Base-by-base conservation (phyloP, 2,888 invertebrate genomes). In the Caenorhabditis angaria region DNA sequence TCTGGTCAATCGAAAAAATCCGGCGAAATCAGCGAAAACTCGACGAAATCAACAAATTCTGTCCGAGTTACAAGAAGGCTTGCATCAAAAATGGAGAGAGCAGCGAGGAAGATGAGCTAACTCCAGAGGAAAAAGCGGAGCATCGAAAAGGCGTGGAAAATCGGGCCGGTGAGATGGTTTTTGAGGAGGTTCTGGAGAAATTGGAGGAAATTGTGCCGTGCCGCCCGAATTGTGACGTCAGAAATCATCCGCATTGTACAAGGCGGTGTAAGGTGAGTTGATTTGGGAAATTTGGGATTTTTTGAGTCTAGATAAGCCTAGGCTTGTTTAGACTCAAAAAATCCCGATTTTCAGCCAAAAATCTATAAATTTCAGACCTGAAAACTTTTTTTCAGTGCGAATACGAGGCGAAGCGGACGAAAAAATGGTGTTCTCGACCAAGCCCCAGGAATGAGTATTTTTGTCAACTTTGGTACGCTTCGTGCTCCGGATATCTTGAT, bases 31-130 rank as follows among this genome's bases (percentile, higher is more conserved):
- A 54, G 2, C 29, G 18, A 29, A 61, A 67, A n/a, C 65, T 54
- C 1, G 58, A 65, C 24, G 65, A 62, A 12, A 57, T 67, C 57
- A 64, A 68, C 41, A 64, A 74, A 47, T 81, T 81, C 68, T 81
- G 81, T 58, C 76, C 78, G 25, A 62, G 74, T 47, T 81, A 78
- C 51, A 70, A 76, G 56, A 63, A 54, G 10, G 70, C 76, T n/a
- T 81, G 81, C 61, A 48, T 63, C 57, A 14, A 47, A 20, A 10
- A 58, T n/a, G n/a, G n/a, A 55, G 54, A 25, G 14, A n/a, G 51
- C 10, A 41, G 18, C 5, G 41, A 41, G 41, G 51, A 51, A 22
- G 51, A 51, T 2, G 51, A 25, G 2, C 22, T 8, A 10, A 51
- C 25, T 22, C 60, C 60, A n/a, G 66, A 67, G 53, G 66, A 67